Evolutionary conservation across 2,797 vertebrate genomes (phyloP).

Genomic region (Silurus aristotelis): DNA sequence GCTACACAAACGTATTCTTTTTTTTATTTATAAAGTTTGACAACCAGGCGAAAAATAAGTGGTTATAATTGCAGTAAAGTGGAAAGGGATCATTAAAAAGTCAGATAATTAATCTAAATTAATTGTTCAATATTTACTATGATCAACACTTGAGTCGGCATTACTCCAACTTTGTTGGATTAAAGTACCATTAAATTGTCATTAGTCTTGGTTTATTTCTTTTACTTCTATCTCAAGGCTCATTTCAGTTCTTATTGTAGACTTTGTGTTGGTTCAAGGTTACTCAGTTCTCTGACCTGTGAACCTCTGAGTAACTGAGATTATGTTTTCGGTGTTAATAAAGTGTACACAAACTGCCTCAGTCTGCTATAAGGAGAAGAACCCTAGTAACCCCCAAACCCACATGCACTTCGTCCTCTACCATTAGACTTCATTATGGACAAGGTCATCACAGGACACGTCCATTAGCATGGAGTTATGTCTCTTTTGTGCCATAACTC

Average conservation of each 20-base stretch:
- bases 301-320: conserved; percentile 44
- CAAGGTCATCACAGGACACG: conserved; percentile 70
- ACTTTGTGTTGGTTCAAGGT: conserved; percentile 24
- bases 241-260: not conserved
- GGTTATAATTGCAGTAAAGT: not conserved
- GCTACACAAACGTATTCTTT: not conserved
- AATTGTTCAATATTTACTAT: conserved; percentile 11
- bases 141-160: not conserved
- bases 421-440: conserved; percentile 64
- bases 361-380: conserved; percentile 10
- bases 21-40: not conserved
- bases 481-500: conserved; percentile 54
- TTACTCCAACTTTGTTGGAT: not conserved
- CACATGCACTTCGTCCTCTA: conserved; percentile 45
- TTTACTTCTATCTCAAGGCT: not conserved
- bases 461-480: conserved; percentile 62
- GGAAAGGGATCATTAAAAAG: conserved; percentile 11
- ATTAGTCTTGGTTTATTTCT: not conserved
- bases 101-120: not conserved
- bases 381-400: conserved; percentile 60
- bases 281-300: conserved; percentile 38
- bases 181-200: not conserved
- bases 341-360: conserved; percentile 33
- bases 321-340: conserved; percentile 34
- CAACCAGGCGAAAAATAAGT: not conserved